Conservation (phyloP, 2,888 invertebrate species). For the Phaedon cochleariae region DNA sequence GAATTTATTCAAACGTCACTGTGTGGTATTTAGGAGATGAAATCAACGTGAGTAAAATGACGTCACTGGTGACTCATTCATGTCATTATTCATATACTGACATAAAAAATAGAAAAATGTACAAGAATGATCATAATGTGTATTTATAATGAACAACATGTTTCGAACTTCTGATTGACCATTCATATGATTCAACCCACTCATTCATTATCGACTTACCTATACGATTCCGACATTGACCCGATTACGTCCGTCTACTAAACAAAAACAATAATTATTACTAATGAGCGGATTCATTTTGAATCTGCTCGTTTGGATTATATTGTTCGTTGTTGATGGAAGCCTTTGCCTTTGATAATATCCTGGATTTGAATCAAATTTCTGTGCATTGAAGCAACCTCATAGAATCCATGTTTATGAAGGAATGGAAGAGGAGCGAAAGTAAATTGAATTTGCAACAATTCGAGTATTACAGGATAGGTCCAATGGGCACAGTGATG, state of each 20-base stretch:
- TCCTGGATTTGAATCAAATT: neutral
- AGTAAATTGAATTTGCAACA: too few relatives aligned
- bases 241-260: conserved; percentile 24
- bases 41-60: too few relatives aligned
- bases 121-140: too few relatives aligned
- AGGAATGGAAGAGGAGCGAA: too few relatives aligned
- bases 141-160: neutral
- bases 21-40: too few relatives aligned
- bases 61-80: too few relatives aligned
- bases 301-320: neutral
- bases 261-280: conserved; percentile 23
- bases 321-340: neutral
- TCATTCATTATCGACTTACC: conserved; percentile 4
- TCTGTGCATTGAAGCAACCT: neutral
- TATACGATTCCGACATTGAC: conserved; percentile 38
- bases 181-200: conserved; percentile 3
- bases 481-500: too few relatives aligned
- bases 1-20: too few relatives aligned
- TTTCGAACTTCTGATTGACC: conserved; percentile 7
- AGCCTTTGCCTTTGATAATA: neutral
- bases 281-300: conserved; percentile 22
- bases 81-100: too few relatives aligned
- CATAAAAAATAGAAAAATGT: too few relatives aligned
- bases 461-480: too few relatives aligned
- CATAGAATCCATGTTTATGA: too few relatives aligned